These are phyloP conservation scores for Latrodectus elegans DNA, from an alignment of 2,888 invertebrate species.

Conservation along the genomic window DNA sequence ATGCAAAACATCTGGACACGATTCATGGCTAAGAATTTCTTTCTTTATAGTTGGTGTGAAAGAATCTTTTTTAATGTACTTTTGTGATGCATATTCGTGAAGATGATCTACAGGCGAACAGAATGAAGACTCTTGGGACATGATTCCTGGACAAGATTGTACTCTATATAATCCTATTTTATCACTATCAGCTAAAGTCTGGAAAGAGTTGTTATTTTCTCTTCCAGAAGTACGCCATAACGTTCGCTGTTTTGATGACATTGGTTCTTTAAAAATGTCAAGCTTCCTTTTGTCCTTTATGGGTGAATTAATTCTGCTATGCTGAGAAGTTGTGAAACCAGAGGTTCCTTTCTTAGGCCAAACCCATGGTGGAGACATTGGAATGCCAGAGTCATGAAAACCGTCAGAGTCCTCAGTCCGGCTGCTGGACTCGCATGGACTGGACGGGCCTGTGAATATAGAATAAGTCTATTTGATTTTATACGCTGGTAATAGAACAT, in stretches of 20 bases:
- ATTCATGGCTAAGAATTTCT: conserved; percentile 30
- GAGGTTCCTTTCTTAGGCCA: conserved; percentile 45
- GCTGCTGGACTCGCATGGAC: conserved; percentile 9
- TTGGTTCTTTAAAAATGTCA: conserved; percentile 17
- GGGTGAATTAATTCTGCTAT: neutral
- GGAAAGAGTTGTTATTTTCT: neutral
- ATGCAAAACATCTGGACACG: conserved; percentile 44
- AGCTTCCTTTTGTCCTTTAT: conserved; percentile 26
- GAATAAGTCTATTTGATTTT: neutral
- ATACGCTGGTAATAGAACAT: neutral
- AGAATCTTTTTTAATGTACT: neutral
- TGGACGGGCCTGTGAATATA: conserved; percentile 18
- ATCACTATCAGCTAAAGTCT: conserved; percentile 4
- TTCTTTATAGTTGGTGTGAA: neutral
- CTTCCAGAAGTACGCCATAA: neutral
- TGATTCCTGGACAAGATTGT: conserved; percentile 73
- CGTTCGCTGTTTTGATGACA: conserved; percentile 8
- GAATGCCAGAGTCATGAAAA: conserved; percentile 43
- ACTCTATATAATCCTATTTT: conserved; percentile 72
- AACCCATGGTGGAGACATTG: conserved; percentile 32
- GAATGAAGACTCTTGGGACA: conserved; percentile 39
- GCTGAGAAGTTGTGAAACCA: conserved; percentile 1
- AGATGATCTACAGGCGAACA: neutral
- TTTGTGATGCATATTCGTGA: conserved; percentile 1
- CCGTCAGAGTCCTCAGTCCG: conserved; percentile 19